Conservation (phyloP, 2,888 invertebrate genomes). For the Melinopterus prodromus region DNA sequence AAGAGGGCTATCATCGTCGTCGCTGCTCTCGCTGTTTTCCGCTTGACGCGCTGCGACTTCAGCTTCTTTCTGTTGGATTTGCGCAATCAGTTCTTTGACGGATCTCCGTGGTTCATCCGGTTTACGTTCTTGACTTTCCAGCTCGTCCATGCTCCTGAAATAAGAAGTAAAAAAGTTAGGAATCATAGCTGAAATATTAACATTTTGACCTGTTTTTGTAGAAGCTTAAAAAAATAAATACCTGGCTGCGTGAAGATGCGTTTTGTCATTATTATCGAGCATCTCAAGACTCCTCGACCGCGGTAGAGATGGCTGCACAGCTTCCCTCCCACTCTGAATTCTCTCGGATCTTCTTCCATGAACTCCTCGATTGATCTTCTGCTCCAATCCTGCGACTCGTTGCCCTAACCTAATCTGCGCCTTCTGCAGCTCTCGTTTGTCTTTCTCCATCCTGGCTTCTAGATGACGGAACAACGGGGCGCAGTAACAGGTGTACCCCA, state of each 20-base stretch:
- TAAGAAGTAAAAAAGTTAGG: neutral
- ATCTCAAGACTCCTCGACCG: slow-evolving; percentile 78
- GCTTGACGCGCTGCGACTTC: slow-evolving; percentile 45
- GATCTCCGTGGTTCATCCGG: slow-evolving; percentile 62
- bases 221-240: too few relatives aligned
- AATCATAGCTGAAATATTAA: too few relatives aligned
- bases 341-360: slow-evolving; percentile 68
- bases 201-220: too few relatives aligned
- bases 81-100: slow-evolving; percentile 71
- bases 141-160: slow-evolving; percentile 58
- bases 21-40: slow-evolving; percentile 58
- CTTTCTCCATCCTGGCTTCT: slow-evolving; percentile 82
- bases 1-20: slow-evolving; percentile 56
- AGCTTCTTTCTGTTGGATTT: slow-evolving; percentile 64
- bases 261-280: slow-evolving; percentile 60
- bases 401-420: slow-evolving; percentile 83
- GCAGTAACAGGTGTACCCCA: slow-evolving; percentile 92
- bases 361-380: slow-evolving; percentile 70
- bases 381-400: slow-evolving; percentile 80
- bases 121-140: slow-evolving; percentile 53
- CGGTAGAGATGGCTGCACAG: slow-evolving; percentile 66
- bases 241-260: slow-evolving; percentile 54
- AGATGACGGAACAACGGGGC: slow-evolving; percentile 90
- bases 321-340: slow-evolving; percentile 64
- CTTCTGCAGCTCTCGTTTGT: slow-evolving; percentile 80